Conservation (phyloP, 2,113 vertebrate genomes). For the Colossoma macropomum region DNA sequence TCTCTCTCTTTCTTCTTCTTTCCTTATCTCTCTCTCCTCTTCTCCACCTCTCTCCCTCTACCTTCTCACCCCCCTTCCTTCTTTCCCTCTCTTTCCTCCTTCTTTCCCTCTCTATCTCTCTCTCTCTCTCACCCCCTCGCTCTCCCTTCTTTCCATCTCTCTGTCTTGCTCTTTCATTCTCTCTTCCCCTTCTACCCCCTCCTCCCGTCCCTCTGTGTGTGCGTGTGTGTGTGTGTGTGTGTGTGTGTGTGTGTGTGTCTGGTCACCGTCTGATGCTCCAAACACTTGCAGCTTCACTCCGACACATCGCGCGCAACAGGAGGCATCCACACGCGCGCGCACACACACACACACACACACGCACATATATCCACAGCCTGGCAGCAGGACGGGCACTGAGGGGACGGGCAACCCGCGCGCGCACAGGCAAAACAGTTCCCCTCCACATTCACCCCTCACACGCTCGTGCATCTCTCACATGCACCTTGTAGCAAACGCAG, state of each 20-base stretch:
- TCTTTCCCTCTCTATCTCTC: no score
- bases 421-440: not conserved
- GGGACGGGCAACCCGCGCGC: not conserved
- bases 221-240: no score
- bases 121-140: no score
- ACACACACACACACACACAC: slow-evolving; percentile 12
- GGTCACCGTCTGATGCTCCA: slow-evolving; percentile 16
- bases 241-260: no score
- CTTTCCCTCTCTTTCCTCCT: no score
- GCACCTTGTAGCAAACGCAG: slow-evolving; percentile 6
- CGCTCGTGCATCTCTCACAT: slow-evolving; percentile 1
- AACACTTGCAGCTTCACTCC: not conserved
- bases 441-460: not conserved
- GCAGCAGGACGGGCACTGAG: not conserved
- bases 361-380: not conserved
- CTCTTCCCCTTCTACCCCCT: slow-evolving; percentile 43
- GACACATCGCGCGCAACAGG: slow-evolving; percentile 38
- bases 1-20: not conserved
- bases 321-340: not conserved
- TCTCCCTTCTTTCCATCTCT: no score
- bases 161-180: no score
- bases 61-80: no score
- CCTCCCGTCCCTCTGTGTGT: no score
- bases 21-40: not conserved
- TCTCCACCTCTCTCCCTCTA: no score